Percentiles rank a stretch among this genome's conserved stretches.
Evolutionary conservation across 23 tunicate species (phyloP).

Genomic region (Ascidia mentula): DNA sequence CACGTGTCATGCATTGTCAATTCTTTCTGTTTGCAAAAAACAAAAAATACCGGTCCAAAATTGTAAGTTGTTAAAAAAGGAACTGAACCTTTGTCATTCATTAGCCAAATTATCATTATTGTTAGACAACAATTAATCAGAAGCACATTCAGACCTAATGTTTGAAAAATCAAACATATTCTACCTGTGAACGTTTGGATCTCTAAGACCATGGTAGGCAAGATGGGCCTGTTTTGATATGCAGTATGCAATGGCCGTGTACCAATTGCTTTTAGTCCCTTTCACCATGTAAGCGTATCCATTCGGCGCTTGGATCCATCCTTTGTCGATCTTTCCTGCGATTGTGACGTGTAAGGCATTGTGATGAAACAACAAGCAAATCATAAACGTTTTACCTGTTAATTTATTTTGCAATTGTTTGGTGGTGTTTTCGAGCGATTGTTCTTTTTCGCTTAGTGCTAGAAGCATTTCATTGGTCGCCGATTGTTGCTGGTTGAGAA

Average conservation of each 20-base stretch:
- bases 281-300: slow-evolving; percentile 26
- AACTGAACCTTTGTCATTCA: too few species aligned
- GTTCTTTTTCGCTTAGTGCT: not conserved
- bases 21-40: too few species aligned
- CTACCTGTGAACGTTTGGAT: not conserved
- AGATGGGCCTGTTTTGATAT: not conserved
- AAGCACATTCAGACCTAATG: too few species aligned
- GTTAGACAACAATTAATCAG: too few species aligned
- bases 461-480: not conserved
- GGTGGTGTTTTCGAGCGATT: not conserved
- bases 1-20: too few species aligned
- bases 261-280: not conserved
- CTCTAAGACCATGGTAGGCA: slow-evolving; percentile 15
- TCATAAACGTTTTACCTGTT: not conserved
- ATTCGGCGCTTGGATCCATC: slow-evolving; percentile 27
- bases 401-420: not conserved
- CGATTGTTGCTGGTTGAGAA: not conserved
- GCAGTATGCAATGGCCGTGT: not conserved
- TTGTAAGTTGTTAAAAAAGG: too few species aligned
- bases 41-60: too few species aligned
- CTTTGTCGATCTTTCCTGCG: not conserved
- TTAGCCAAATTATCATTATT: too few species aligned
- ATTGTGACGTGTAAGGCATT: not conserved
- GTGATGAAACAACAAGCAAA: not conserved
- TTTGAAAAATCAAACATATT: too few species aligned